phyloP scores from a whole-genome alignment of 2,888 invertebrate genomes.

The Aricia artaxerxes region DNA sequence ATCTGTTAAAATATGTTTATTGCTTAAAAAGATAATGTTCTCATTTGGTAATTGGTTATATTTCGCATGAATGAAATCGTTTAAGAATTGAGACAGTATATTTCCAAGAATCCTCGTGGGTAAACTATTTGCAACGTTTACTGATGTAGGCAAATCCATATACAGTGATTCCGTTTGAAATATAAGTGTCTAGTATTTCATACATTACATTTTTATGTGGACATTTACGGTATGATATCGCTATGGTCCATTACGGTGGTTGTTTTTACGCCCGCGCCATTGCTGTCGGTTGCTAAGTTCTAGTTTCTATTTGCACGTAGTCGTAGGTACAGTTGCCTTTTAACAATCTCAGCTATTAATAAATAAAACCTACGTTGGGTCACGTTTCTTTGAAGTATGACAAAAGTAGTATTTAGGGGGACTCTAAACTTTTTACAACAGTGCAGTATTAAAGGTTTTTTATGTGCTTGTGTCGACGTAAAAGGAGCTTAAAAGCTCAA shows the following conservation, averaged over 20 bases:
- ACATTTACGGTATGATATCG: not conserved
- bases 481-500: slow-evolving; percentile 17
- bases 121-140: not conserved
- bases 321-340: not conserved
- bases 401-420: not conserved
- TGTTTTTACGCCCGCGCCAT: slow-evolving; percentile 5
- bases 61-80: not conserved
- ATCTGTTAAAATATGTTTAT: too few relatives aligned
- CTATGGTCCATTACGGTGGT: not conserved
- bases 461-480: not conserved
- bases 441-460: not conserved
- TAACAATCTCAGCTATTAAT: not conserved
- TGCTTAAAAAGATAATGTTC: too few relatives aligned
- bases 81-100: not conserved
- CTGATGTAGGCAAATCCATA: not conserved
- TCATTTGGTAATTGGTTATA: not conserved
- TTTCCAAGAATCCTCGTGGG: not conserved
- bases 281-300: not conserved
- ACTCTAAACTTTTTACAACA: slow-evolving; percentile 6
- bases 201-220: not conserved
- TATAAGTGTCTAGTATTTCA: not conserved
- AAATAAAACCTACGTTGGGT: slow-evolving; percentile 25
- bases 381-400: slow-evolving; percentile 25
- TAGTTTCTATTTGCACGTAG: not conserved
- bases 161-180: not conserved